A percentile compares a stretch with the other conserved stretches of the same genome.
Evolutionary conservation across 1,140 invertebrate genomes (phyloP).

Genomic region (Dolichoris vasculosae): DNA sequence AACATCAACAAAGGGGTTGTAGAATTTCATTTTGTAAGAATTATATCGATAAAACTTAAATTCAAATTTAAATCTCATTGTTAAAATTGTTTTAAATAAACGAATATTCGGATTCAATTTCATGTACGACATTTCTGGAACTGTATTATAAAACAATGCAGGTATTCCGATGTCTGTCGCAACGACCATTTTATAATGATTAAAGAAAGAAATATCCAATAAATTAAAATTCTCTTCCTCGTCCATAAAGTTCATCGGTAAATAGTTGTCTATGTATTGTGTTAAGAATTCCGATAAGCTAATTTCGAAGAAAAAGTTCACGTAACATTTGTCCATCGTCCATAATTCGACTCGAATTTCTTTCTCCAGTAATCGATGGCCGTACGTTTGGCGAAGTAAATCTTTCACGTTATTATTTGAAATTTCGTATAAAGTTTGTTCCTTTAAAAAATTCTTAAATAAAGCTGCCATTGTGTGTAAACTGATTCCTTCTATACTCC

Average conservation of each 20-base stretch:
- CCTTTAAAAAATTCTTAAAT: conserved; percentile 35
- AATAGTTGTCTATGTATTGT: conserved; percentile 52
- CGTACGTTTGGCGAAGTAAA: conserved; percentile 44
- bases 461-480: background rate
- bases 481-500: conserved; percentile 52
- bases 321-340: conserved; percentile 21
- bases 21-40: conserved; percentile 65
- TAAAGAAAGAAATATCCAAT: conserved; percentile 54
- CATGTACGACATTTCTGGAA: conserved; percentile 59
- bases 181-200: conserved; percentile 62
- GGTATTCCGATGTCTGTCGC: conserved; percentile 72
- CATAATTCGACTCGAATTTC: conserved; percentile 57
- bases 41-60: conserved; percentile 59
- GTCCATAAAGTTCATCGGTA: conserved; percentile 35
- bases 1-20: conserved; percentile 67
- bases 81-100: conserved; percentile 14
- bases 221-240: conserved; percentile 37
- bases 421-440: conserved; percentile 13
- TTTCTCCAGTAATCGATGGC: conserved; percentile 47
- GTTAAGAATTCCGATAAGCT: conserved; percentile 50
- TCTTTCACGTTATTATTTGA: conserved; percentile 52
- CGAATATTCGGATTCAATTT: conserved; percentile 51
- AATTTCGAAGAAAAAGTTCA: conserved; percentile 25
- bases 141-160: conserved; percentile 60
- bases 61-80: conserved; percentile 53